Conservation (phyloP, 2,113 vertebrate species). For the Sigmodon hispidus region DNA sequence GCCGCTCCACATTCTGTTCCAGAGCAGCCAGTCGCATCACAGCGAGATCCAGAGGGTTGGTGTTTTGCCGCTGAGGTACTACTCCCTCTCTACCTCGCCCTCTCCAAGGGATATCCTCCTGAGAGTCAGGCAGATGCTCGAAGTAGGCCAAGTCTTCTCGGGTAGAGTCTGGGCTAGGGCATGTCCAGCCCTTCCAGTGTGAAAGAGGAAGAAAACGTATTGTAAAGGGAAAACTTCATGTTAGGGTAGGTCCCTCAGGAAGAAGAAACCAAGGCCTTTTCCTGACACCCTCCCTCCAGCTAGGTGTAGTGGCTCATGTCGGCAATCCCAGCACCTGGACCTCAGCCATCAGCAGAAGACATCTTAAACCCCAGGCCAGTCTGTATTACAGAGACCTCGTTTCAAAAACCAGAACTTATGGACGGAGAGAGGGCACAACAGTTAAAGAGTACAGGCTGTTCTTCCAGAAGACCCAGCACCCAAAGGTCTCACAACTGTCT, state of each 20-base stretch:
- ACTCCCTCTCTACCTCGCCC: slow-evolving; percentile 90
- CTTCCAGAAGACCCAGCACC: background rate
- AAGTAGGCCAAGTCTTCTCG: slow-evolving; percentile 93
- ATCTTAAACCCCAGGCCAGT: background rate
- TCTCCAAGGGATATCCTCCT: slow-evolving; percentile 92
- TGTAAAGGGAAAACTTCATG: background rate
- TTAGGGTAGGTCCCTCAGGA: background rate
- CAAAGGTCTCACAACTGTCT: background rate
- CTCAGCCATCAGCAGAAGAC: background rate
- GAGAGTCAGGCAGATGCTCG: slow-evolving; percentile 90
- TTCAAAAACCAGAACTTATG: background rate
- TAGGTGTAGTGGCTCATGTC: background rate
- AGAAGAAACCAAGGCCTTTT: background rate
- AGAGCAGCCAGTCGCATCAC: slow-evolving; percentile 91
- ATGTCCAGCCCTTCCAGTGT: slow-evolving; percentile 89
- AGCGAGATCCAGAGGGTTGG: slow-evolving; percentile 94
- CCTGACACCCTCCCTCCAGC: background rate
- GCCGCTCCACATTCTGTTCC: slow-evolving; percentile 95
- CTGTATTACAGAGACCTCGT: background rate
- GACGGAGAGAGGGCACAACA: background rate
- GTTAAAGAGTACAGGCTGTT: background rate
- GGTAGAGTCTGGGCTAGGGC: slow-evolving; percentile 91
- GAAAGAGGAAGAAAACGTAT: slow-evolving; percentile 30
- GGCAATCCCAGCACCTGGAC: background rate
- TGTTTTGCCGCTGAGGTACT: slow-evolving; percentile 87